phyloP scores from a whole-genome alignment of 2,797 vertebrate genomes.

The Champsocephalus gunnari region DNA sequence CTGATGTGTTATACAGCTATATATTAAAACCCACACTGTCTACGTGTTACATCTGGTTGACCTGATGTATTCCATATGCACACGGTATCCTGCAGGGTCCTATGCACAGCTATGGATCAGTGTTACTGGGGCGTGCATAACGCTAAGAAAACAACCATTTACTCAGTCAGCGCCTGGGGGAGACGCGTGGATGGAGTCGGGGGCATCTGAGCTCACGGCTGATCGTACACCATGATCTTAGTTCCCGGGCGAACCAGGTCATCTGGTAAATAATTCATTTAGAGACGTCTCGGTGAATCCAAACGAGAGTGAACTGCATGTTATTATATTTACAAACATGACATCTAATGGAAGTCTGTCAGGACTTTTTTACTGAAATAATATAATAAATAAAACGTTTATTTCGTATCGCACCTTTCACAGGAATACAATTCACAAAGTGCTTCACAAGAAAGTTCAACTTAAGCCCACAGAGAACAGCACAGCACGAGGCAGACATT shows the following conservation, averaged over 20 bases:
- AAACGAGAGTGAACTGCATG: neutral
- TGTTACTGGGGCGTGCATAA: conserved; percentile 73
- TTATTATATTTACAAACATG: neutral
- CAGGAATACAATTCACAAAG: too few species aligned
- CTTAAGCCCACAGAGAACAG: too few species aligned
- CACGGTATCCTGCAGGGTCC: neutral
- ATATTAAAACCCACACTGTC: neutral
- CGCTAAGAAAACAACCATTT: conserved; percentile 75
- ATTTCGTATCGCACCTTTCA: too few species aligned
- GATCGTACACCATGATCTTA: conserved; percentile 43
- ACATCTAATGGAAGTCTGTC: too few species aligned
- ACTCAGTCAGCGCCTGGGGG: conserved; percentile 51
- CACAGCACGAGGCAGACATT: too few species aligned
- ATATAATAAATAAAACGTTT: too few species aligned
- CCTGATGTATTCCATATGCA: neutral
- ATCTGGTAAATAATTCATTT: conserved; percentile 59
- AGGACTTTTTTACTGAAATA: too few species aligned
- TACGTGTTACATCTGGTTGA: neutral
- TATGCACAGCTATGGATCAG: conserved; percentile 16
- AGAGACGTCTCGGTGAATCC: conserved; percentile 52
- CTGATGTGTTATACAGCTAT: too few species aligned
- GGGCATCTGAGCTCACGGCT: conserved; percentile 45
- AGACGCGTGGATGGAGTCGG: conserved; percentile 22
- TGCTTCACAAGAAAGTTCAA: too few species aligned
- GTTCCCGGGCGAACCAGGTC: conserved; percentile 65